phyloP scores from a whole-genome alignment of 2,888 invertebrate genomes.

The Peribatodes rhomboidaria region DNA sequence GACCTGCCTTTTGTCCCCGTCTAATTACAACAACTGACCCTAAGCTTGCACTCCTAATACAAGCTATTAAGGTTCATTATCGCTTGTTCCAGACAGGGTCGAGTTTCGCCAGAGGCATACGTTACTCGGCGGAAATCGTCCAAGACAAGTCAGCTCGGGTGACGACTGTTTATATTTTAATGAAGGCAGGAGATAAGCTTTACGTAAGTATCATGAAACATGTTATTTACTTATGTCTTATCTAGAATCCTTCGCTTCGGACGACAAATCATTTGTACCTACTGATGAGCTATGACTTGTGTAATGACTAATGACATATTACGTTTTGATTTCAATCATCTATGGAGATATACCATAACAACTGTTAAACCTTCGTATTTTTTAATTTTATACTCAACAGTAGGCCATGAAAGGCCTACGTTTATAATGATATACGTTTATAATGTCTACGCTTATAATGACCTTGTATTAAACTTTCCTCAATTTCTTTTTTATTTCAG shows the following conservation, averaged over 20 bases:
- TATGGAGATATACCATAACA: too few relatives aligned
- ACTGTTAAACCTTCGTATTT: too few relatives aligned
- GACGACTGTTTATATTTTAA: conserved; percentile 58
- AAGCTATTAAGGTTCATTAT: conserved; percentile 53
- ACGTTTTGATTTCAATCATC: too few relatives aligned
- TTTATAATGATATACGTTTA: too few relatives aligned
- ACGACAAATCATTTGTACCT: background rate
- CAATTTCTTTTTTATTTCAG: too few relatives aligned
- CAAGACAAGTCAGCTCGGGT: conserved; percentile 61
- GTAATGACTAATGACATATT: too few relatives aligned
- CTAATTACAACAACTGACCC: conserved; percentile 70
- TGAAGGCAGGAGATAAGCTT: conserved; percentile 42
- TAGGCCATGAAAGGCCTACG: too few relatives aligned
- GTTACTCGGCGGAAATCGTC: conserved; percentile 70
- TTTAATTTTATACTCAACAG: too few relatives aligned
- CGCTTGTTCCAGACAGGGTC: conserved; percentile 48
- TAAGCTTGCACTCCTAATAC: conserved; percentile 44
- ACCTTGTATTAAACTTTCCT: too few relatives aligned
- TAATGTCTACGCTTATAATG: too few relatives aligned
- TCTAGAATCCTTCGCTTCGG: background rate
- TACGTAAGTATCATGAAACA: conserved; percentile 43
- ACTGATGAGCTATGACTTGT: background rate
- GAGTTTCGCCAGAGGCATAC: conserved; percentile 57
- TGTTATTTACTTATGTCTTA: background rate
- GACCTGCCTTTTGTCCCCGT: conserved; percentile 73